These are phyloP conservation scores for Polyommatus iphigenia DNA, from an alignment of 2,888 invertebrate species.

Conservation along the genomic window DNA sequence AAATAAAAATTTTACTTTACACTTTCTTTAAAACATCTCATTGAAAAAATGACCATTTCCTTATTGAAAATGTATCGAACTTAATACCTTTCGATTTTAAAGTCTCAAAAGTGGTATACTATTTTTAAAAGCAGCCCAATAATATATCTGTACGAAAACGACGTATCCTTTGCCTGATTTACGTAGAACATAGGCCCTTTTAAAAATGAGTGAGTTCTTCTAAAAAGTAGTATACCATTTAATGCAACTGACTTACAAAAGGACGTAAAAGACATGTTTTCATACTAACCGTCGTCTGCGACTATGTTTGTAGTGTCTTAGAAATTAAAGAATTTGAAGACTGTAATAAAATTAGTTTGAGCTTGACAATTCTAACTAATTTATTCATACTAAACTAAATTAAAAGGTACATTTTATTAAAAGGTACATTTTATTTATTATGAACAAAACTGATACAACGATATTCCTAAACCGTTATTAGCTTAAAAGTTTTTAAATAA, in stretches of 20 bases:
- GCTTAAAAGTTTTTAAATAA: background rate
- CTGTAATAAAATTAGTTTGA: background rate
- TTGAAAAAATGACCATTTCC: slow-evolving; percentile 12
- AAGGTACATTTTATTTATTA: background rate
- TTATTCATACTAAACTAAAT: too few relatives aligned
- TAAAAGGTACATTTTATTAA: too few relatives aligned
- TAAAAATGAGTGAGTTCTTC: slow-evolving; percentile 27
- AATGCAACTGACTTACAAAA: slow-evolving; percentile 4
- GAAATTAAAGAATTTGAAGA: background rate
- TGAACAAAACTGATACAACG: background rate
- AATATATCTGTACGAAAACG: slow-evolving; percentile 27
- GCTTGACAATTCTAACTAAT: background rate
- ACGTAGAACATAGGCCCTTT: slow-evolving; percentile 31
- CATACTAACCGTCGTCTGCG: background rate
- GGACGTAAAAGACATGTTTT: background rate
- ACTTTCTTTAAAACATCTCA: slow-evolving; percentile 51
- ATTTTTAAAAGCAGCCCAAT: slow-evolving; percentile 37
- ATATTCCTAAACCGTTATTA: background rate
- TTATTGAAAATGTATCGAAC: slow-evolving; percentile 34
- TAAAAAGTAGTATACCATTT: slow-evolving; percentile 37
- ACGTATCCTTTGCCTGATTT: slow-evolving; percentile 35
- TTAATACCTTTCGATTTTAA: slow-evolving; percentile 47
- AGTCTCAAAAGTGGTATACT: slow-evolving; percentile 50
- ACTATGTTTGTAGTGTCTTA: background rate
- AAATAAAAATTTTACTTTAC: slow-evolving; percentile 47